Evolutionary conservation across 2,797 vertebrate species (phyloP).

Genomic region (Thalassophryne amazonica): DNA sequence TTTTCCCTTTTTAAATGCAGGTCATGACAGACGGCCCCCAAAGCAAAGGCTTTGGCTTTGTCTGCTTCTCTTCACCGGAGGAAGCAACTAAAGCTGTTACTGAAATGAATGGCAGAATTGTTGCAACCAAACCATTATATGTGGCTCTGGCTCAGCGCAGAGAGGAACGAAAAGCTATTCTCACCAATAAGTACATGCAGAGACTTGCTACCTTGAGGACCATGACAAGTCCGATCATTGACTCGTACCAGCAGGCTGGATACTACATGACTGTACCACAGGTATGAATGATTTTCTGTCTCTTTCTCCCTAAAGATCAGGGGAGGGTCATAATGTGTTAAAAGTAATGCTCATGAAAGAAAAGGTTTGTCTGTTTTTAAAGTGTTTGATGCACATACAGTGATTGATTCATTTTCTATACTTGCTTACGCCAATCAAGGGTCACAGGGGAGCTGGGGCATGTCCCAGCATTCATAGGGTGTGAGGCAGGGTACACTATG

Average conservation of each 20-base stretch:
- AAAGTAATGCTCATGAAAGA: no score
- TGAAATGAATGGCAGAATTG: slow-evolving; percentile 95
- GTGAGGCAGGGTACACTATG: no score
- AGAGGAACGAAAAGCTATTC: slow-evolving; percentile 94
- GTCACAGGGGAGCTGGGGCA: no score
- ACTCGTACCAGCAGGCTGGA: slow-evolving; percentile 86
- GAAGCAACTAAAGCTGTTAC: slow-evolving; percentile 98
- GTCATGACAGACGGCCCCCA: slow-evolving; percentile 95
- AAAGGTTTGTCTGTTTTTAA: no score
- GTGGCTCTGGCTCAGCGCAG: slow-evolving; percentile 94
- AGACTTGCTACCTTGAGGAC: slow-evolving; percentile 85
- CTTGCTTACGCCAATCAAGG: no score
- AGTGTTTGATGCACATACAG: no score
- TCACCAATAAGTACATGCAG: slow-evolving; percentile 97
- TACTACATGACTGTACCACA: slow-evolving; percentile 90
- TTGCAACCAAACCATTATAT: slow-evolving; percentile 95
- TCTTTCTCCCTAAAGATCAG: no score
- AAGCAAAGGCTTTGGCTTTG: slow-evolving; percentile 98
- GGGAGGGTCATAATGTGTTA: no score
- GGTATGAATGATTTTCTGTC: slow-evolving; percentile 74
- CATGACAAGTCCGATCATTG: slow-evolving; percentile 81
- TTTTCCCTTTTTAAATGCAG: no score
- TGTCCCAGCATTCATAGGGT: no score
- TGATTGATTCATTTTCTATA: no score
- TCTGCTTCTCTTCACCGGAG: slow-evolving; percentile 98